Base-by-base conservation (phyloP, 2,797 vertebrate species). In the Macroramphosus scolopax region DNA sequence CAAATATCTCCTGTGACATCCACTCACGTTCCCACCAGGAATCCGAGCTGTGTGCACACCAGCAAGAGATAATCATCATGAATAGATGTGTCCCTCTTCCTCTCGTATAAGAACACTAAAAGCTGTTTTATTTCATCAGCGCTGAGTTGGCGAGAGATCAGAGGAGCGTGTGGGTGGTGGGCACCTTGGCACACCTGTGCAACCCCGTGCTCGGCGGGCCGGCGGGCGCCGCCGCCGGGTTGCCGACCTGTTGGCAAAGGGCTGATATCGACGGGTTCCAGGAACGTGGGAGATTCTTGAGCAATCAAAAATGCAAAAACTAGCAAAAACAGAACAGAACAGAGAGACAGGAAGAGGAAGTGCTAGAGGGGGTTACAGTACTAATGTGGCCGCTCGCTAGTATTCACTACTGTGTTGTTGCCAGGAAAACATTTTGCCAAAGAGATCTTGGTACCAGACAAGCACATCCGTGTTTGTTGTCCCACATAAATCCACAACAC, bases 121-220 rank as follows among this genome's bases (percentile, higher is more conserved):
- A 70, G 61, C 63, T 54, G 47, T 58, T 67, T 65, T 28, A 22
- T 47, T 45, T 54, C 18, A 14, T 60, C 69, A 56, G 59, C 51
- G 51, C 62, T 2, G 61, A 80, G 61, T 13, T 84, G 81, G 81
- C 78, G 9, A 37, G 18, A 25, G 71, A 80, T 80, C 12, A 77
- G 60, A 79, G 53, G 42, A 49, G 48, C 30, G 52, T 44, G 77
- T 78, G 68, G 78, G 72, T 17, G 57, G 57, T 52, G 62, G 59
- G 43, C 59, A 76, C 51, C 48, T 54, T 72, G 62, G 54, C 37
- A 17, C 51, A 76, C 67, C 65, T 69, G 46, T 46, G 48, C 56
- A 57, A 55, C 66, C 71, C 47, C 34, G 26, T 49, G 37, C 66
- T 56, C 43, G 28, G 31, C 58, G 64, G 56, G 38, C 72, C 62